Base-by-base conservation (phyloP, 2,113 vertebrate species). In the Columba janthina region DNA sequence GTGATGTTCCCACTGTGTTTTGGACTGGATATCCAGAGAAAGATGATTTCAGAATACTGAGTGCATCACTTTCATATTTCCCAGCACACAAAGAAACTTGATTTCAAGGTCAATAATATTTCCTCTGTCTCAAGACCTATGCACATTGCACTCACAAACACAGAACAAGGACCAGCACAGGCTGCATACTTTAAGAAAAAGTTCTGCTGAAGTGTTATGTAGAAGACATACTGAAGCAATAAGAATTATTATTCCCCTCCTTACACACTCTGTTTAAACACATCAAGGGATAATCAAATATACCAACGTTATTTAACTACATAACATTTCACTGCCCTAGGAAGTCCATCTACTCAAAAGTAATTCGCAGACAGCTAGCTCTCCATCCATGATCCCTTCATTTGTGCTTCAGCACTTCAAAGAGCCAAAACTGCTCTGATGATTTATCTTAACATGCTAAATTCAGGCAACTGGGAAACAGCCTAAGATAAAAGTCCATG, bases 361-460 rank as follows among this genome's bases (percentile, higher is more conserved):
- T 56, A 89, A 74, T 57, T 87, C 31, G 26, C 65, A 92, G 73
- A 46, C 48, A 86, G 10, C 24, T 77, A 60, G 42, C 2, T 81
- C 32, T 74, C 38, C 56, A 51, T 64, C 56, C 42, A 34, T 32
- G 20, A 74, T 67, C 13, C 36, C 14, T 90, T 84, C 51, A 62
- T 77, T 77, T 77, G 20, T 77, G 44, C 34, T 80, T 88, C 56
- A 80, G 54, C 51, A 70, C 82, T 90, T 92, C 79, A 86, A 93
- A 95, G 93, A 88, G 40, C 46, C 56, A 54, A 74, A 88, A 90
- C 4, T 46, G 32, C 64, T 94, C 85, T 86, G 75, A 75, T 83
- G 15, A 73, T 73, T 88, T 90, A 91, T 70, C 72, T 89, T 70
- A 70, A 74, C 40, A 51, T 34, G 34, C 5, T 93, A 86, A 88